These are phyloP conservation scores for Dolichallabes microphthalmus DNA, from an alignment of 2,113 vertebrate species.

Conservation along the genomic window DNA sequence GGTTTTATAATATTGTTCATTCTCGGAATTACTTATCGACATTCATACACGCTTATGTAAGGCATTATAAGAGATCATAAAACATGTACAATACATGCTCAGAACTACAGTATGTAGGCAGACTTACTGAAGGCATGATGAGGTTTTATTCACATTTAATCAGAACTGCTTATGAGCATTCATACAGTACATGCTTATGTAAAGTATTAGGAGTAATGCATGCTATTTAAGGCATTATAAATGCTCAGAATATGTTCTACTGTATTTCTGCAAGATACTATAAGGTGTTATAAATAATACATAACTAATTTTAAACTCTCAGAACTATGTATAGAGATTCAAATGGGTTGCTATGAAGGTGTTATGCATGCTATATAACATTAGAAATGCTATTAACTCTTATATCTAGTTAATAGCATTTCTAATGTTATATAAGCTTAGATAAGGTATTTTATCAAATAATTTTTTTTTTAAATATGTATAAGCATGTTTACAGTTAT, in stretches of 20 bases:
- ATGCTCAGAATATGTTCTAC: no score
- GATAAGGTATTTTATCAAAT: no score
- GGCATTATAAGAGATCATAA: neutral
- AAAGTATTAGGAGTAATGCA: neutral
- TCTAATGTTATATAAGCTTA: no score
- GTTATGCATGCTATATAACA: neutral
- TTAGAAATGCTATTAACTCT: neutral
- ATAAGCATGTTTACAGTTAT: neutral
- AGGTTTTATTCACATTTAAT: neutral
- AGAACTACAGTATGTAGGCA: no score
- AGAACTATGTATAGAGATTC: neutral
- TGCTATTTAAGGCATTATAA: neutral
- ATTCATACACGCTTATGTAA: neutral
- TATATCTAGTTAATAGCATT: no score
- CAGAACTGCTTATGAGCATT: neutral
- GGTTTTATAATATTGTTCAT: no score
- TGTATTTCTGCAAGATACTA: neutral
- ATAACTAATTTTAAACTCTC: neutral
- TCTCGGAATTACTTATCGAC: neutral
- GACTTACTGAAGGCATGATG: neutral
- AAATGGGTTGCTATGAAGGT: neutral
- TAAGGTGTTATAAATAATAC: neutral
- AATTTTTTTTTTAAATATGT: no score
- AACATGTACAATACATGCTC: no score
- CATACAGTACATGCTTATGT: neutral